These are phyloP conservation scores for Channa argus DNA, from an alignment of 2,113 vertebrate species.

Conservation along the genomic window DNA sequence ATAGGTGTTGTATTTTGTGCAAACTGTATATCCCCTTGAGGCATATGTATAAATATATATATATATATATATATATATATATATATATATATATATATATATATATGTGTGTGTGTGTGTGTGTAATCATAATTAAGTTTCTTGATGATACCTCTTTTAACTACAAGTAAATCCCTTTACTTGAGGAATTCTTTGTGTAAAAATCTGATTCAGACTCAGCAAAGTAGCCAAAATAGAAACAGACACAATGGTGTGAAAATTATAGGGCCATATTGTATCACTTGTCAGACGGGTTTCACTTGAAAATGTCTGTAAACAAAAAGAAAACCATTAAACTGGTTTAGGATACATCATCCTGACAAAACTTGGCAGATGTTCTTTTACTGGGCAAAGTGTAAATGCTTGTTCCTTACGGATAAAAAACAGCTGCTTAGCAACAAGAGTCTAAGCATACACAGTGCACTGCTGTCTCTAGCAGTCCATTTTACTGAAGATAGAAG, in stretches of 20 bases:
- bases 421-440: slow-evolving; percentile 63
- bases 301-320: slow-evolving; percentile 45
- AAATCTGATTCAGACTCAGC: neutral
- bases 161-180: too few relatives aligned
- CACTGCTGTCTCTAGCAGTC: slow-evolving; percentile 42
- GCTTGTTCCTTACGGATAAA: slow-evolving; percentile 55
- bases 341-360: slow-evolving; percentile 46
- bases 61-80: too few relatives aligned
- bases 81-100: too few relatives aligned
- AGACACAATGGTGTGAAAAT: slow-evolving; percentile 2
- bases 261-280: neutral
- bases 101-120: too few relatives aligned
- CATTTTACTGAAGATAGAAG: slow-evolving; percentile 41
- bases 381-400: slow-evolving; percentile 54
- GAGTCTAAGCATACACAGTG: slow-evolving; percentile 43
- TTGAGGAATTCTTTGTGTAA: too few relatives aligned
- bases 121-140: too few relatives aligned
- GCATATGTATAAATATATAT: too few relatives aligned
- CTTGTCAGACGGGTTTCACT: slow-evolving; percentile 30
- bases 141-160: too few relatives aligned
- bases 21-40: too few relatives aligned
- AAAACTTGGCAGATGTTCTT: slow-evolving; percentile 61
- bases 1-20: too few relatives aligned
- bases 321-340: slow-evolving; percentile 26
- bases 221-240: neutral